Percentiles rank a stretch among this genome's conserved stretches.
Evolutionary conservation across 2,113 vertebrate genomes (phyloP).

Genomic region (Nymphicus hollandicus): DNA sequence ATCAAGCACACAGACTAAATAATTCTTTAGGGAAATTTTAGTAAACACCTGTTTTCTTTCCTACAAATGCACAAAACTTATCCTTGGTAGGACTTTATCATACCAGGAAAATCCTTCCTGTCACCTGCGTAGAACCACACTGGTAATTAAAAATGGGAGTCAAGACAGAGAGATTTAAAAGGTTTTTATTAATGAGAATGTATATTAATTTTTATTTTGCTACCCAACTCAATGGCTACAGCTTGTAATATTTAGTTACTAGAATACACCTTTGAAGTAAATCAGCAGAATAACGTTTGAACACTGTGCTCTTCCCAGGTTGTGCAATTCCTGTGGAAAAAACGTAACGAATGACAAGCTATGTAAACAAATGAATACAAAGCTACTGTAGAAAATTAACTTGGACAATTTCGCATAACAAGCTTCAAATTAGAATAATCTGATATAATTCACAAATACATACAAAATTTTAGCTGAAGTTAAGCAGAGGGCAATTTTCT

Average conservation of each 20-base stretch:
- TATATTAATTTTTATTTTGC: background rate
- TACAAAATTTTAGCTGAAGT: background rate
- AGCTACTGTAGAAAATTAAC: background rate
- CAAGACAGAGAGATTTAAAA: background rate
- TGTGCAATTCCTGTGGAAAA: background rate
- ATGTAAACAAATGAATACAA: background rate
- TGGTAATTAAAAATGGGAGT: background rate
- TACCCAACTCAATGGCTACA: background rate
- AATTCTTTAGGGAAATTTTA: background rate
- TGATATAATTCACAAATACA: background rate
- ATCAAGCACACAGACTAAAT: background rate
- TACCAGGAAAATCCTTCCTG: background rate
- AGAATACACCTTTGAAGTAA: background rate
- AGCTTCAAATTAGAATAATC: background rate
- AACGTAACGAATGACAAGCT: background rate
- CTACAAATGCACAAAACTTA: background rate
- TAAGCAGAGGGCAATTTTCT: background rate
- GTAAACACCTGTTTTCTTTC: background rate
- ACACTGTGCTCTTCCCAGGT: background rate
- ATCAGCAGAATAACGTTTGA: background rate
- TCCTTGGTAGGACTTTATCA: background rate
- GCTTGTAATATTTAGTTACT: background rate
- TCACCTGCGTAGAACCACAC: background rate
- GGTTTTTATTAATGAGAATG: background rate
- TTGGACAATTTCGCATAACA: background rate